Conservation (phyloP, 2,113 vertebrate species). For the Brevimyrus niger region DNA sequence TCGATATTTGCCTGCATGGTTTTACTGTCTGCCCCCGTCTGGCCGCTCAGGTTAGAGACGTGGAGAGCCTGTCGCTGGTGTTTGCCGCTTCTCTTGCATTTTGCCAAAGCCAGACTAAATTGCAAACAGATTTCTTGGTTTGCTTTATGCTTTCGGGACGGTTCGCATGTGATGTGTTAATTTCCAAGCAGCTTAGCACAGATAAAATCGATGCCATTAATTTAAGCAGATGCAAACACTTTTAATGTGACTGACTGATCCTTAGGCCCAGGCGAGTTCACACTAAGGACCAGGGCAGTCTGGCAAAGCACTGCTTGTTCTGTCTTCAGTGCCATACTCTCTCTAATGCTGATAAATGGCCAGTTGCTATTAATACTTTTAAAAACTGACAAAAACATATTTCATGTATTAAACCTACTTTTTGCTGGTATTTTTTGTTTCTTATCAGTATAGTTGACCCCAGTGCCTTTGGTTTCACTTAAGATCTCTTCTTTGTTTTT, state of each 20-base stretch:
- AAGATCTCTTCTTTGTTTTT: neutral
- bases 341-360: neutral
- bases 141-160: neutral
- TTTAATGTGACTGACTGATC: neutral
- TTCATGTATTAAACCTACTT: neutral
- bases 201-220: neutral
- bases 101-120: neutral
- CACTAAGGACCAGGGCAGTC: neutral
- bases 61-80: neutral
- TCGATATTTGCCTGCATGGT: constrained; percentile 22
- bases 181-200: neutral
- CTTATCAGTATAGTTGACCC: neutral
- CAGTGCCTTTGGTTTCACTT: neutral
- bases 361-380: neutral
- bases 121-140: constrained; percentile 4
- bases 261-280: neutral
- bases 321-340: neutral
- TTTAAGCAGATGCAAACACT: neutral
- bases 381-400: neutral
- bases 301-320: neutral
- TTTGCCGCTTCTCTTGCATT: neutral
- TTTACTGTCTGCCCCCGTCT: constrained; percentile 34
- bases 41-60: constrained; percentile 19
- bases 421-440: neutral
- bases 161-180: neutral